These are phyloP conservation scores for Pantelozetes paolii DNA, from an alignment of 2,888 invertebrate species.

Conservation along the genomic window DNA sequence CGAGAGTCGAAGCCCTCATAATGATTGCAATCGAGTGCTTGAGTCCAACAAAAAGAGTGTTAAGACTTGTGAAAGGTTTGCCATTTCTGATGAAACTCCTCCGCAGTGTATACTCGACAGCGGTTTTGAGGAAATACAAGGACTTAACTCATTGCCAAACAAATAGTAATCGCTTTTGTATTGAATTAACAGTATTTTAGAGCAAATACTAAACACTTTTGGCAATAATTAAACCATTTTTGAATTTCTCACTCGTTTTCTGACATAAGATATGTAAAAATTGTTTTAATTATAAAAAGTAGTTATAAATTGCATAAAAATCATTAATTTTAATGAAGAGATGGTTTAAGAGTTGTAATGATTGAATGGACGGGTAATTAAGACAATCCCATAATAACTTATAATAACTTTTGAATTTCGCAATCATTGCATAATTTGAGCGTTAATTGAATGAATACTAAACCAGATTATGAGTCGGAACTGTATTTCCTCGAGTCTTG, in stretches of 20 bases:
- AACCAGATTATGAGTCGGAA: not conserved
- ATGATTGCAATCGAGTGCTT: not conserved
- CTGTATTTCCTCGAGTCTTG: not conserved
- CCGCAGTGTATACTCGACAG: conserved; percentile 37
- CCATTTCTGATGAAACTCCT: conserved; percentile 5
- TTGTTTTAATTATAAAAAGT: too few species aligned
- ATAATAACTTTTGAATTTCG: not conserved
- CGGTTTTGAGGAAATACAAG: conserved; percentile 40
- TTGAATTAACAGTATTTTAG: not conserved
- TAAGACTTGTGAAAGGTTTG: not conserved
- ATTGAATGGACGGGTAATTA: conserved; percentile 1
- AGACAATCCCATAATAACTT: not conserved
- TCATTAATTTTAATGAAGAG: not conserved
- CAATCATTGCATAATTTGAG: not conserved
- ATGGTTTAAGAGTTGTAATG: not conserved
- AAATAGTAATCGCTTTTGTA: not conserved
- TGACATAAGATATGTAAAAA: too few species aligned
- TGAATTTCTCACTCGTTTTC: too few species aligned
- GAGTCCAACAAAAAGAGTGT: not conserved
- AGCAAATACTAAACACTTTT: not conserved
- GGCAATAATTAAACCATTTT: too few species aligned
- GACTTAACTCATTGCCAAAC: conserved; percentile 26
- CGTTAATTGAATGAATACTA: not conserved
- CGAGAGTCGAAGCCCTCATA: not conserved
- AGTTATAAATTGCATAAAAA: not conserved